Base-by-base conservation (phyloP, 2,113 vertebrate species). In the Sylvilagus bachmani region DNA sequence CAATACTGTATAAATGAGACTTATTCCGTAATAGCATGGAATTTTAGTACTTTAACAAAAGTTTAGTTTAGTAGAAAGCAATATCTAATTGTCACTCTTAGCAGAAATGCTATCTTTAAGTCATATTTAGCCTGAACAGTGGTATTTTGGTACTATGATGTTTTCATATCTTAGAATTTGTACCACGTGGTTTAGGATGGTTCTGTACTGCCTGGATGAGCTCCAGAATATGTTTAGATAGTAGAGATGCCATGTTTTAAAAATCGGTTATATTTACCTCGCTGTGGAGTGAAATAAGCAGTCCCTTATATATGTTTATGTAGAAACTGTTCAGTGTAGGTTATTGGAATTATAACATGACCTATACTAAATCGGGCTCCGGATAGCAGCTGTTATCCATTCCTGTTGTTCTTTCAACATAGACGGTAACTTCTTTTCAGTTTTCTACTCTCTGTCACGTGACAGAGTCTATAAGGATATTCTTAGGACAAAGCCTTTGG, bases 361-460 rank as follows among this genome's bases (percentile, higher is more conserved):
- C 49, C 38, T 82, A 75, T 14, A 62, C 66, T 53, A 73, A 82
- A 55, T 14, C 61, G 19, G 58, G 36, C 67, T 61, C 24, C n/a
- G 86, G 5, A 10, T 79, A 22, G 12, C 38, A 82, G n/a, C 79
- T 80, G 6, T 78, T 27, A 0, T 29, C 73, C 44, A 22, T 61
- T 89, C 33, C 53, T 79, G 8, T 85, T 51, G 2, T 90, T 94
- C 66, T 89, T 0, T 58, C 22, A 49, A 38, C 29, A 22, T 10
- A 69, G 70, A 24, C 33, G 38, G 58, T 55, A 6, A 17, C 79
- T 73, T 89, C 33, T 36, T 14, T 70, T 90, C 31, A 1, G 10
- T 85, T 90, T 92, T 71, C 75, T 77, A 49, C 22, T 29, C 67
- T 95, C 64, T 78, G 22, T 93, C 49, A 86, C 19, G 44, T 64